Evolutionary conservation across 2,113 vertebrate genomes (phyloP), one percentile per base, ranked within the genome.

Genomic region (Myodes glareolus): DNA sequence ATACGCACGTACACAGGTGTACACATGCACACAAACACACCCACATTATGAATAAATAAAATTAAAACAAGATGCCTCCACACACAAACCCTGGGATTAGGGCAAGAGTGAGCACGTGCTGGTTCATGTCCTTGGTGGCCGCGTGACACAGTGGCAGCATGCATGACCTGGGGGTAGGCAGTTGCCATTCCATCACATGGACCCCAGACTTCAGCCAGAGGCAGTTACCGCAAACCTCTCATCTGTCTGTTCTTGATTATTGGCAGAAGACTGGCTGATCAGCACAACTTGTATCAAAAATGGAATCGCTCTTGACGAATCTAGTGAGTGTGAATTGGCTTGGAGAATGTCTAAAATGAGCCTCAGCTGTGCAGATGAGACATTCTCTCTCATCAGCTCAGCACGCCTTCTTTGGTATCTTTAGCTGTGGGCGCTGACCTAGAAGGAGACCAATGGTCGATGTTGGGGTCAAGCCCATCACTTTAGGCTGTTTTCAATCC

Each of bases 181-280:
- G 47, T 16, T 58, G 19, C 23, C 45, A 12, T 81, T 75, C 63
- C 31, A 31, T 50, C 52, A 5, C 21, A 5, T 0, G 12, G 39
- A 93, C 25, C 4, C 6, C 81, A 63, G 45, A 19, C 47, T 95
- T 47, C 45, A 65, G 31, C 61, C 27, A 94, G 67, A 95, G 45
- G 61, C 3, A 47, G 65, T 50, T 29, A 25, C 36, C 33, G 21
- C 0, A 7, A 63, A 78, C n/a, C n/a, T 63, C 86, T 42, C 31
- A 27, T 29, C 52, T 4, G 2, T 36, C 12, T 29, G n/a, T 94
- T 85, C 47, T 27, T 45, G 58, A 25, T 80, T 7, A 17, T 58
- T 29, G 82, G 88, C 63, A 88, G 63, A 65, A 9, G 47, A 75
- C 75, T 93, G 85, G 80, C 90, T 93, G 45, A 96, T 91, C 90